These are phyloP conservation scores for Acrobasis consociella DNA, from an alignment of 2,888 invertebrate species.

Conservation along the genomic window DNA sequence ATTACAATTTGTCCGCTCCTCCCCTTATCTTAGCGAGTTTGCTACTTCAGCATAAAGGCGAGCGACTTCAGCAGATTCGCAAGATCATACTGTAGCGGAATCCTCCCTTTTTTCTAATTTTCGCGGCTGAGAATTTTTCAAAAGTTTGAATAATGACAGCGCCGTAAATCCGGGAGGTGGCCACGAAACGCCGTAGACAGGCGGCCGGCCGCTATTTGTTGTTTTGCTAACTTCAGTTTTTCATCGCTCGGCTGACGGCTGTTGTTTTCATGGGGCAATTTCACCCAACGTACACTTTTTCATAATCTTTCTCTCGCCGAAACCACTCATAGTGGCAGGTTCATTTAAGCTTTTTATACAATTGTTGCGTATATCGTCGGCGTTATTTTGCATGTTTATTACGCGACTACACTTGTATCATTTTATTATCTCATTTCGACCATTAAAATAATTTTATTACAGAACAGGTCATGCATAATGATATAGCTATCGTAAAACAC, in stretches of 20 bases:
- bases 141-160: conserved; percentile 74
- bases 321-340: conserved; percentile 24
- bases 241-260: conserved; percentile 58
- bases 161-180: conserved; percentile 71
- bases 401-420: not conserved
- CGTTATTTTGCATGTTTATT: not conserved
- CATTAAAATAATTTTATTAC: conserved; percentile 3
- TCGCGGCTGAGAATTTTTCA: conserved; percentile 57
- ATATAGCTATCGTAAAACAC: not conserved
- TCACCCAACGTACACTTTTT: conserved; percentile 43
- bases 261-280: conserved; percentile 63
- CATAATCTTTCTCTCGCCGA: conserved; percentile 37
- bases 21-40: conserved; percentile 79
- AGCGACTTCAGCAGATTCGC: conserved; percentile 76
- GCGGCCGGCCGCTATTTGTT: conserved; percentile 63
- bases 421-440: not conserved
- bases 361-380: not conserved
- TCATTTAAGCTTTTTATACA: not conserved
- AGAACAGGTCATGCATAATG: conserved; percentile 9
- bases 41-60: conserved; percentile 78
- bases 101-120: conserved; percentile 65
- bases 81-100: conserved; percentile 71
- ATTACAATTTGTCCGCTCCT: conserved; percentile 82
- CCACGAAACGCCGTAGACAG: conserved; percentile 61
- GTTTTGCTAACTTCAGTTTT: conserved; percentile 69